Conservation (phyloP, 2,797 vertebrate genomes). For the Periophthalmus magnuspinnatus region DNA sequence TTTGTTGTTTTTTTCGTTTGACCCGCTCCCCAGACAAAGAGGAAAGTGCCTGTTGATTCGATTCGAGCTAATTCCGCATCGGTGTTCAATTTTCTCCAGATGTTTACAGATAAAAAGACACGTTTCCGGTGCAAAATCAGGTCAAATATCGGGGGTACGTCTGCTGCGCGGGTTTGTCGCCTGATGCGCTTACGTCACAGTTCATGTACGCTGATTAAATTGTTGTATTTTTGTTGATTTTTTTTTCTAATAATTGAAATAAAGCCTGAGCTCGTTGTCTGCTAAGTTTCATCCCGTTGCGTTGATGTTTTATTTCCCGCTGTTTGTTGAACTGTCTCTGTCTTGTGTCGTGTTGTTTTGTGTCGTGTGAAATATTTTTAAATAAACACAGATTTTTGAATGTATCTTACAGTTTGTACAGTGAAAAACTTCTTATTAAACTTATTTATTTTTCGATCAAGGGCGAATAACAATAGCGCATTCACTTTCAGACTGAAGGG, state of each 20-base stretch:
- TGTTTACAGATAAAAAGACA: conserved; percentile 17
- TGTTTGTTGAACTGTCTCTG: conserved; percentile 46
- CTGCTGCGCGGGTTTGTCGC: conserved; percentile 50
- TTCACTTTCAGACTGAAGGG: background rate
- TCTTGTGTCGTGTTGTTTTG: conserved; percentile 61
- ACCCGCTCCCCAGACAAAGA: conserved; percentile 34
- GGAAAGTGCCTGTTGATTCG: conserved; percentile 67
- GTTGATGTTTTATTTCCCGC: conserved; percentile 32
- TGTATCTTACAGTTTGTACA: conserved; percentile 15
- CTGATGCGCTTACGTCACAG: conserved; percentile 50
- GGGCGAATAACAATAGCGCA: background rate
- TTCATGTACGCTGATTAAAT: conserved; percentile 48
- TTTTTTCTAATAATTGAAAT: conserved; percentile 39
- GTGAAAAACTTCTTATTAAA: too few species aligned
- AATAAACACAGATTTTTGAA: conserved; percentile 65
- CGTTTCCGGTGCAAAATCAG: conserved; percentile 44
- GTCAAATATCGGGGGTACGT: conserved; percentile 45
- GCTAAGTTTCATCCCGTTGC: conserved; percentile 31
- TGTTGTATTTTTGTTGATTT: conserved; percentile 49
- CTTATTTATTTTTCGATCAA: conserved; percentile 10
- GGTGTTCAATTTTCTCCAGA: conserved; percentile 28
- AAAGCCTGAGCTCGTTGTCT: conserved; percentile 39
- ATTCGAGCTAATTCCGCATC: conserved; percentile 54
- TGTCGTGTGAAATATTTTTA: conserved; percentile 55
- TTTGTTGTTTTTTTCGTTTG: too few species aligned